Base-by-base conservation (phyloP, 2,797 vertebrate species). In the Sardinella longiceps region DNA sequence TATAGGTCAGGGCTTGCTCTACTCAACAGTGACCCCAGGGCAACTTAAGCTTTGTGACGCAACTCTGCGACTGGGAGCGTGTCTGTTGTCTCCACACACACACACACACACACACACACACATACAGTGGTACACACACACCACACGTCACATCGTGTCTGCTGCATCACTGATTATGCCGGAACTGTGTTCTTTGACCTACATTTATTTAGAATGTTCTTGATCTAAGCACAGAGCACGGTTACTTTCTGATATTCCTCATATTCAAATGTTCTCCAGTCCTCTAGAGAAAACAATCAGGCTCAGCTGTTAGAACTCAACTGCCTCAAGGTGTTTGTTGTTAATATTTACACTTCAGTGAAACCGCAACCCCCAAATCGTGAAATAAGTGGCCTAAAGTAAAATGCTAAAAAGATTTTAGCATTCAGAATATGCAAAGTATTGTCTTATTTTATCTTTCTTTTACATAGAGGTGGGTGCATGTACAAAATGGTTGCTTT, bases 101-200 rank as follows among this genome's bases (percentile, higher is more conserved):
- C 5, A 25, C 58, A 28, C n/a, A 60, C 60, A 60, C 56, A 25
- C 56, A 60, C 56, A 66, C 30, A 70, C 66, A 74, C 66, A 33
- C 30, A 33, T 33, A 39, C 53, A 63, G 33, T 28, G n/a, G 25
- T n/a, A 28, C 70, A 56, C 70, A 58, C 83, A 43, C 80, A 80
- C 63, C 51, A 70, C 66, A 70, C 33, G 70, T 37, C 28, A n/a
- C 45, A 39, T 84, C 39, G 51, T 82, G 37, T 45, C 51, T 80
- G 46, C 56, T 51, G 56, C 25, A 46, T 30, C 58, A 51, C 30
- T 37, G 46, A 58, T 33, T 50, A 66, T 70, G 50, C 82, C 82
- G 30, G 80, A 43, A 56, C 84, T 81, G 30, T 85, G 56, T 56
- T 30, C 74, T 80, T 82, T 91, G 90, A 88, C 86, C 86, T 89